These are phyloP conservation scores for Vidua chalybeata DNA, from an alignment of 2,113 vertebrate genomes.

Conservation along the genomic window DNA sequence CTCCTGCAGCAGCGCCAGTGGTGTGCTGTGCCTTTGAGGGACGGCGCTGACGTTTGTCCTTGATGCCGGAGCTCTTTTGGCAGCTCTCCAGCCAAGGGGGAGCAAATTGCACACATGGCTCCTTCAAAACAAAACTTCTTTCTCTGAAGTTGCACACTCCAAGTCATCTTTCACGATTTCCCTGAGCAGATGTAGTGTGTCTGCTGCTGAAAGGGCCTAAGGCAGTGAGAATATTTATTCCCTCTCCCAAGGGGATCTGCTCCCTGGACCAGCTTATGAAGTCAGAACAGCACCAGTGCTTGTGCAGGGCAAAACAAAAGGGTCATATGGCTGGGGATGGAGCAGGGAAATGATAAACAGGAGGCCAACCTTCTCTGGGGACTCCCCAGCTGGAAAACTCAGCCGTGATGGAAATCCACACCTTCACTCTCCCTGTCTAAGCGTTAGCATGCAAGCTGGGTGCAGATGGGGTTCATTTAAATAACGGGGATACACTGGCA, in stretches of 20 bases:
- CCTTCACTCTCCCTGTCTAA: background rate
- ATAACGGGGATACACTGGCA: background rate
- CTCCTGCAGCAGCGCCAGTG: background rate
- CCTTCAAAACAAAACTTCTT: conserved; percentile 29
- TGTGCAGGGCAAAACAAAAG: background rate
- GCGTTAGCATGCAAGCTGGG: background rate
- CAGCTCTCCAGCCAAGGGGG: background rate
- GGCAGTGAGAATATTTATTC: background rate
- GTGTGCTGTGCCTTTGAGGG: conserved; percentile 23
- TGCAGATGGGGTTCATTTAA: background rate
- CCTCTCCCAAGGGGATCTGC: background rate
- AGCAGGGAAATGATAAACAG: background rate
- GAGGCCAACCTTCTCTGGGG: background rate
- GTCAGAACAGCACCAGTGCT: background rate
- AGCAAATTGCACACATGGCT: background rate
- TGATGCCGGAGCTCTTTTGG: background rate
- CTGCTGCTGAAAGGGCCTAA: background rate
- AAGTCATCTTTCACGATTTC: background rate
- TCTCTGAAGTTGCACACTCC: background rate
- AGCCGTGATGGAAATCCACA: background rate
- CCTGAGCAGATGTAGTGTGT: background rate
- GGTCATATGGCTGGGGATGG: background rate
- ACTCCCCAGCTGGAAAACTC: background rate
- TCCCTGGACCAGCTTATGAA: background rate
- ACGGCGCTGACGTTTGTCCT: background rate